Conservation (phyloP, 2,113 vertebrate genomes). For the Grantiella picta region DNA sequence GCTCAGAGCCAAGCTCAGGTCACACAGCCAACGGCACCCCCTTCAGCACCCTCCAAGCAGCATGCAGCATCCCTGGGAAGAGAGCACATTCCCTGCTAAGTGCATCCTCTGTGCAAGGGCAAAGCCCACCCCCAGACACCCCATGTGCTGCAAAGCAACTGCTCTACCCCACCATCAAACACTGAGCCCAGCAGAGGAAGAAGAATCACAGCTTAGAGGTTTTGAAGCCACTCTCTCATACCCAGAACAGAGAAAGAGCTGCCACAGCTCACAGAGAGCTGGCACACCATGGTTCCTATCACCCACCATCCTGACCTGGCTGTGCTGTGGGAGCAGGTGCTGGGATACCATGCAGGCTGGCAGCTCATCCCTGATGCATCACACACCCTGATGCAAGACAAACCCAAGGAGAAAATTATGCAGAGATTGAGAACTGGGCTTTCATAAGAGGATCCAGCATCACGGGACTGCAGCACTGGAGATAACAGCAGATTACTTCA, state of each 20-base stretch:
- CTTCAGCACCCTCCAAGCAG: not conserved
- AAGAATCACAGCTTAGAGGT: not conserved
- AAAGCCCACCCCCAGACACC: not conserved
- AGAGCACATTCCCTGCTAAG: not conserved
- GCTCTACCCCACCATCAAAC: not conserved
- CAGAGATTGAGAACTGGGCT: not conserved
- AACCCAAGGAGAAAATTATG: not conserved
- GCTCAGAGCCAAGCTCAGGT: not conserved
- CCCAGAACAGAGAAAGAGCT: not conserved
- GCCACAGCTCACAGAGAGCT: not conserved
- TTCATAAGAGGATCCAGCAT: not conserved
- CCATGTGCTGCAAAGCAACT: rapidly evolving
- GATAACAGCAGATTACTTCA: not conserved
- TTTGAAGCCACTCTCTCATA: not conserved
- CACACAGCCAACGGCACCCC: rapidly evolving
- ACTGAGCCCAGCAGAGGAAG: not conserved
- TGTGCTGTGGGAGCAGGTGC: rapidly evolving
- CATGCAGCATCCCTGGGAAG: not conserved
- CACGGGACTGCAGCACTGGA: not conserved
- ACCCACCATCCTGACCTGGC: not conserved
- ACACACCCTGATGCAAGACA: not conserved
- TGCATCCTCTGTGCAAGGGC: not conserved
- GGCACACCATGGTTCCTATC: not conserved
- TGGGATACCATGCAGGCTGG: not conserved
- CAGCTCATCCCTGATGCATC: not conserved